Evolutionary conservation across 2,888 invertebrate species (phyloP).

Genomic region (Monopis laevigella): DNA sequence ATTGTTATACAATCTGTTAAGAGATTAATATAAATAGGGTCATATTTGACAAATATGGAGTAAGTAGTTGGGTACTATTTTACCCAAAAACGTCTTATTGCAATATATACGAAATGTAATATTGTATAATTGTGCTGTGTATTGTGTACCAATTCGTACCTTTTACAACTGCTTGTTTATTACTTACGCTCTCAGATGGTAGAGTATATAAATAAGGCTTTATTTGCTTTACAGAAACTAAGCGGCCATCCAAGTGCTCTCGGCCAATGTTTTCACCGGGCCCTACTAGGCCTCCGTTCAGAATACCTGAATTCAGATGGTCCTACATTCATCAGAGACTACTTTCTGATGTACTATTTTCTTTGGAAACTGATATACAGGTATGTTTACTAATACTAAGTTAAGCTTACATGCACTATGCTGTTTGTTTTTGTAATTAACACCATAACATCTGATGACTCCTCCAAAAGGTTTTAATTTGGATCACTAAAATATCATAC

Average conservation of each 20-base stretch:
- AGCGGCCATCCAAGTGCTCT: slow-evolving; percentile 71
- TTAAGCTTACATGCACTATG: no score
- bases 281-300: slow-evolving; percentile 92
- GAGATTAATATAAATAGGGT: no score
- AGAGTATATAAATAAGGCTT: no score
- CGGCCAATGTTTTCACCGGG: slow-evolving; percentile 95
- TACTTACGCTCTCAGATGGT: no score
- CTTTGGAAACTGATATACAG: slow-evolving; percentile 97
- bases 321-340: slow-evolving; percentile 97
- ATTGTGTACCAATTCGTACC: no score
- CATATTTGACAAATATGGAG: no score
- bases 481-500: no score
- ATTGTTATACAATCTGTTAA: no score
- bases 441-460: no score
- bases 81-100: not conserved
- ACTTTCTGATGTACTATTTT: slow-evolving; percentile 94
- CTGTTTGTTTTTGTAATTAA: no score
- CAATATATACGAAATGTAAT: not conserved
- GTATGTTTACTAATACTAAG: slow-evolving; percentile 40
- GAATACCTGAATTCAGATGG: slow-evolving; percentile 99
- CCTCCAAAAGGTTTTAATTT: no score
- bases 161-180: no score
- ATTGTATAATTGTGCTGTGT: not conserved
- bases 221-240: slow-evolving; percentile 58
- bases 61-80: not conserved